Base-by-base conservation (phyloP, 2,113 vertebrate genomes). In the Astur gentilis region DNA sequence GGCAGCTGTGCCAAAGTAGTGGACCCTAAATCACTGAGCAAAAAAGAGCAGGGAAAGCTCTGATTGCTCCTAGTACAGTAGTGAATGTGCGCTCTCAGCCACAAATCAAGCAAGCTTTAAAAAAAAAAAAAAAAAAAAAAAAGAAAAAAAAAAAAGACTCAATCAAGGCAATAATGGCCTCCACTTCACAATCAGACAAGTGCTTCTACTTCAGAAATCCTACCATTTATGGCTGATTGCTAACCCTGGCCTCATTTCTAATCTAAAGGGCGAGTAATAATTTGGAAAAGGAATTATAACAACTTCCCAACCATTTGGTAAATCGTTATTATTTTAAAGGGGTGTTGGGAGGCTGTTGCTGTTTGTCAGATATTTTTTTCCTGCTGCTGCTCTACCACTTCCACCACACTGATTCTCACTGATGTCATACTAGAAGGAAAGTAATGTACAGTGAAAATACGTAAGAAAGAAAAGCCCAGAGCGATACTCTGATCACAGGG, bases 171-270 rank as follows among this genome's bases (percentile, higher is more conserved):
- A 98, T 99, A 99, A 99, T 99, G 98, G 99, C 98, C 97, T 96
- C 98, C 99, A 99, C 99, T 99, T 99, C 98, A 99, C 99, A 99
- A 99, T 99, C 99, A 99, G 99, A 98, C 98, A 99, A 99, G 98
- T 98, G 98, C 99, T 98, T 95, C 98, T 98, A 98, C 98, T 98
- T 98, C 98, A 98, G 98, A 99, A 99, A 99, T 98, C 98, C 98
- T 98, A 98, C 99, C 99, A 99, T 99, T 99, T 99, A 99, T 97
- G 98, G 97, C 98, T 99, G 99, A 99, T 99, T 99, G 99, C 99
- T 99, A 99, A 99, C 99, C 98, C 98, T 97, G 97, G 98, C 98
- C 98, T 98, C 98, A 98, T 98, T 98, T 98, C 98, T 98, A 99
- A 98, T 98, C 98, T 98, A 98, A 98, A 98, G 98, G 98, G 98